A percentile compares a stretch with the other conserved stretches of the same genome.
phyloP scores from a whole-genome alignment of 2,888 invertebrate species.

The Hydropsyche betteni region DNA sequence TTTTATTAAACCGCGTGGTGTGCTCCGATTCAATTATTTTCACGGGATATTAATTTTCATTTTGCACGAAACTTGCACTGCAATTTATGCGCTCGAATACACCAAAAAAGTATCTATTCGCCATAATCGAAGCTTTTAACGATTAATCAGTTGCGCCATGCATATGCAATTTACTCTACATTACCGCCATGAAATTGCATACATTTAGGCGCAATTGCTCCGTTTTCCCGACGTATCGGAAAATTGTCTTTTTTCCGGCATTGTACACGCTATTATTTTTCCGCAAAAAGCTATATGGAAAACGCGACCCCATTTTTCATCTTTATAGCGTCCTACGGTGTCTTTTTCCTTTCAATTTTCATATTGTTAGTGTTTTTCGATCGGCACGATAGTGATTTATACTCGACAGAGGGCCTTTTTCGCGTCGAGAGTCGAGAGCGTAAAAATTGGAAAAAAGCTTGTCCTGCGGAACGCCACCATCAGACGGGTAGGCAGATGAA shows the following conservation, averaged over 20 bases:
- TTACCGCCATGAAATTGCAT: too few species aligned
- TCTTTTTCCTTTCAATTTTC: conserved; percentile 19
- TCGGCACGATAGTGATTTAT: conserved; percentile 31
- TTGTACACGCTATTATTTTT: too few species aligned
- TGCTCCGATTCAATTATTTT: not conserved
- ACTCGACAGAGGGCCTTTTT: not conserved
- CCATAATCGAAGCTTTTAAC: not conserved
- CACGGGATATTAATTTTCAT: not conserved
- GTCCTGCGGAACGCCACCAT: not conserved
- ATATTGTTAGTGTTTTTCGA: conserved; percentile 34
- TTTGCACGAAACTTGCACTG: too few species aligned
- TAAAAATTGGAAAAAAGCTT: not conserved
- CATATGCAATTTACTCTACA: too few species aligned
- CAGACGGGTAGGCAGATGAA: not conserved
- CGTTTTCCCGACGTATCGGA: too few species aligned
- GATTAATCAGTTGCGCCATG: too few species aligned
- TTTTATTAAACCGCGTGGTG: too few species aligned
- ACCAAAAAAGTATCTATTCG: conserved; percentile 18
- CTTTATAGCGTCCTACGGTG: conserved; percentile 11
- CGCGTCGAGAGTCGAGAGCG: not conserved
- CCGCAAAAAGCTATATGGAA: conserved; percentile 1
- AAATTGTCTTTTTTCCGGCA: too few species aligned
- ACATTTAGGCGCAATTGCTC: too few species aligned
- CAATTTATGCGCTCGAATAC: too few species aligned
- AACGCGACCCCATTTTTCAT: conserved; percentile 34